Evolutionary conservation across 2,113 vertebrate genomes (phyloP).

Genomic region (Pygathrix nemaeus): DNA sequence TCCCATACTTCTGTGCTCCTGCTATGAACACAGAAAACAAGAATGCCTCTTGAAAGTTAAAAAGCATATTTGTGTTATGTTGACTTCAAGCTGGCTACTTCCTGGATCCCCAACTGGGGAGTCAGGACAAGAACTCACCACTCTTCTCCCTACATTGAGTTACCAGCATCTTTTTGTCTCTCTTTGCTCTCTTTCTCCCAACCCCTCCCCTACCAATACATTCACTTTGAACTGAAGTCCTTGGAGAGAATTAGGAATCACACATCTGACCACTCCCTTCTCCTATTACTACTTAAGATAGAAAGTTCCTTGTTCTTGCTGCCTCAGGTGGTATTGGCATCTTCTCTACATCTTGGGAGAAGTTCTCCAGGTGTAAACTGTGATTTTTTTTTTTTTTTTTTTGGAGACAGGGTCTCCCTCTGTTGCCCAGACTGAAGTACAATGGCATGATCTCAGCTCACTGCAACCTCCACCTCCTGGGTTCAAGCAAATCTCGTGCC

Average conservation of each 20-base stretch:
- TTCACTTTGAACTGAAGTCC: neutral
- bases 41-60: neutral
- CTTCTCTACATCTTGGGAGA: neutral
- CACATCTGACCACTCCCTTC: neutral
- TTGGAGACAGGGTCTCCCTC: too few species aligned
- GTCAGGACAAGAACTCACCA: neutral
- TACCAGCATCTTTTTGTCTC: neutral
- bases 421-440: too few species aligned
- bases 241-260: neutral
- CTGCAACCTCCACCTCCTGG: too few species aligned
- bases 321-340: fast-evolving
- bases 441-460: too few species aligned
- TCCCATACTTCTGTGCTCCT: neutral
- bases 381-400: neutral
- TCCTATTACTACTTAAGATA: neutral
- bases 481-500: too few species aligned
- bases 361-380: neutral
- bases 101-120: neutral
- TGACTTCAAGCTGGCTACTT: neutral
- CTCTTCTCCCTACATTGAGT: fast-evolving
- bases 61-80: neutral
- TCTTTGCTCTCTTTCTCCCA: neutral
- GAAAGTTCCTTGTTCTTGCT: neutral
- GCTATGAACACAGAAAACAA: neutral
- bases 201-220: fast-evolving